Evolutionary conservation across 30 jellyfish, hydroid and myxozoan species (phyloP).

Genomic region (Aurelia sp.): DNA sequence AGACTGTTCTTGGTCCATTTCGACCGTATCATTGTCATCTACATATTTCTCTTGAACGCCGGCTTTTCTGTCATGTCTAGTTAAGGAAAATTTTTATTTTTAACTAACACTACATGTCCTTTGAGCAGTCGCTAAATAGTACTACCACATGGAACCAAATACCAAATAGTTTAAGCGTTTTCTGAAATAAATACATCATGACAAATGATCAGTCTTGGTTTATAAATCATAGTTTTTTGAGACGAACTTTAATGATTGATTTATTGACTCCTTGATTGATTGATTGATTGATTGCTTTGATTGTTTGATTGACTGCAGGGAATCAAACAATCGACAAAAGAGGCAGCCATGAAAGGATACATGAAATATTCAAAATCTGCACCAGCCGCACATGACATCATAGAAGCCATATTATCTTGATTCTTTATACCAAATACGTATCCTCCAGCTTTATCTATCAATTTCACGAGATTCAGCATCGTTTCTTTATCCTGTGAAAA

Average conservation of each 20-base stretch:
- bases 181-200: no score
- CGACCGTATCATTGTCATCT: conserved; percentile 5
- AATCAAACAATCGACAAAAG: background rate
- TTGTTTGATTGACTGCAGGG: background rate
- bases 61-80: conserved; percentile 28
- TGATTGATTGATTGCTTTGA: no score
- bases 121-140: no score
- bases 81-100: background rate
- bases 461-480: conserved; percentile 67
- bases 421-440: conserved; percentile 87
- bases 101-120: no score
- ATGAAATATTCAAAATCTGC: conserved; percentile 82
- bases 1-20: background rate
- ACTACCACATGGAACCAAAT: no score
- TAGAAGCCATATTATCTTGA: conserved; percentile 76
- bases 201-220: no score
- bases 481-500: conserved; percentile 87
- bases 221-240: no score
- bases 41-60: conserved; percentile 57
- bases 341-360: conserved; percentile 74
- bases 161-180: no score
- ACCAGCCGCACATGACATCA: conserved; percentile 98
- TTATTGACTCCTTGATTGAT: no score
- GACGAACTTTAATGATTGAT: no score
- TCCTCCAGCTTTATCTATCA: conserved; percentile 94